Evolutionary conservation across 2,888 invertebrate species (phyloP), one percentile per base, ranked within the genome.

Genomic region (Ischnura elegans): DNA sequence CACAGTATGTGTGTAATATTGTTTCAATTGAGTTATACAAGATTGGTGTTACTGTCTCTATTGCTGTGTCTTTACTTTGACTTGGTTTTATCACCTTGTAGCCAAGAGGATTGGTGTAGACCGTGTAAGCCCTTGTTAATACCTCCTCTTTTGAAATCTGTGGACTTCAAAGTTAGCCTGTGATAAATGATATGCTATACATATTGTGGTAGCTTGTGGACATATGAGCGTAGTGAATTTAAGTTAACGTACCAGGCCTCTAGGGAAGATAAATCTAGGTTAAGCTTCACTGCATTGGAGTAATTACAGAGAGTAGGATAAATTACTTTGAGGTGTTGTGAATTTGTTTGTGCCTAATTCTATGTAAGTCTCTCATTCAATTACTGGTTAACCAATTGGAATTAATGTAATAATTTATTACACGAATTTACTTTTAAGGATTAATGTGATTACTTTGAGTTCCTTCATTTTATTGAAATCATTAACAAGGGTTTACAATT

Each of bases 121-220:
- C 66, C 25, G 47, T 90, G 66, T 90, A 90, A 90, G 61, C 90
- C 90, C 90, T 90, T 90, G 90, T 90, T 90, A 90, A 90, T 90
- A 66, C 43, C n/a, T 43, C 61, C 61, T 90, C 29, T n/a, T 55
- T 43, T 43, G 42, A 25, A 55, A 66, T 90, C n/a, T 61, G 76
- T 76, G 76, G 76, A 76, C 76, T 76, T 76, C 76, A 76, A 76
- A 76, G 76, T 36, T 76, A 76, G 76, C 76, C 76, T 76, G 76
- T 76, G 76, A 76, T 76, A 76, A 76, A 76, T 76, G 29, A n/a
- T 36, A 76, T 36, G 76, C 76, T 76, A 36, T 76, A n/a, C n/a
- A n/a, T n/a, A 76, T 76, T 76, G 76, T 76, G 76, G 76, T 76
- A 76, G 76, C 76, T 76, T 76, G 36, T 76, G 13, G 36, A 76